phyloP scores from a whole-genome alignment of 2,113 vertebrate genomes.

The Atractosteus spatula region DNA sequence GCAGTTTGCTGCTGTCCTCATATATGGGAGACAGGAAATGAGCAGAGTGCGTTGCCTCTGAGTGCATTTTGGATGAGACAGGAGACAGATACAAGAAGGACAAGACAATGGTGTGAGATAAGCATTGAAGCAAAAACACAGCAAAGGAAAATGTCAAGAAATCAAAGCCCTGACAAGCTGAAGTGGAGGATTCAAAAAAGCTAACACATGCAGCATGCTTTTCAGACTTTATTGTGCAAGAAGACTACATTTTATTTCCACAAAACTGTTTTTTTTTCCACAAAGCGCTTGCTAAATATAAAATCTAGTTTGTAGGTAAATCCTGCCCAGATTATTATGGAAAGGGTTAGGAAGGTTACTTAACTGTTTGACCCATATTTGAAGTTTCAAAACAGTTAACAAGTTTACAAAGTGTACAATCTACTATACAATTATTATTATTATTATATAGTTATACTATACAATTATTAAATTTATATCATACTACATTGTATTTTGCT shows the following conservation, averaged over 20 bases:
- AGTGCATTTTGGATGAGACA: slow-evolving; percentile 63
- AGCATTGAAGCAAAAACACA: slow-evolving; percentile 67
- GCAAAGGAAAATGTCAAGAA: slow-evolving; percentile 65
- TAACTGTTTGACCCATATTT: slow-evolving; percentile 38
- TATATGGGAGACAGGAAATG: slow-evolving; percentile 53
- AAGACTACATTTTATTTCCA: slow-evolving; percentile 45
- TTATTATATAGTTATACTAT: no score
- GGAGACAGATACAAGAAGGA: slow-evolving; percentile 59
- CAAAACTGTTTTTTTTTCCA: slow-evolving; percentile 41
- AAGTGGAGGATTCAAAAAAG: slow-evolving; percentile 59
- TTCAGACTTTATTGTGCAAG: slow-evolving; percentile 45
- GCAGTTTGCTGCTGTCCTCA: slow-evolving; percentile 53
- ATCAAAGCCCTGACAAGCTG: slow-evolving; percentile 71
- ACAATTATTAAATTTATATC: no score
- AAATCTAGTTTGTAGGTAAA: slow-evolving; percentile 36
- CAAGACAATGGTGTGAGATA: slow-evolving; percentile 56
- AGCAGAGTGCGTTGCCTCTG: slow-evolving; percentile 48
- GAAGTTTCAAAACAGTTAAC: no score
- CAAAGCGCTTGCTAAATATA: slow-evolving; percentile 40
- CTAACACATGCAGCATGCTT: slow-evolving; percentile 52
- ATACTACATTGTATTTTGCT: no score
- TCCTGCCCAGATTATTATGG: slow-evolving; percentile 24
- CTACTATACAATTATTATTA: slow-evolving; percentile 1
- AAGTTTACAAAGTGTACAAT: background rate
- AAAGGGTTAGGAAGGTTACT: slow-evolving; percentile 27